These are phyloP conservation scores for Agrotis segetum DNA, from an alignment of 2,888 invertebrate species.

Conservation along the genomic window DNA sequence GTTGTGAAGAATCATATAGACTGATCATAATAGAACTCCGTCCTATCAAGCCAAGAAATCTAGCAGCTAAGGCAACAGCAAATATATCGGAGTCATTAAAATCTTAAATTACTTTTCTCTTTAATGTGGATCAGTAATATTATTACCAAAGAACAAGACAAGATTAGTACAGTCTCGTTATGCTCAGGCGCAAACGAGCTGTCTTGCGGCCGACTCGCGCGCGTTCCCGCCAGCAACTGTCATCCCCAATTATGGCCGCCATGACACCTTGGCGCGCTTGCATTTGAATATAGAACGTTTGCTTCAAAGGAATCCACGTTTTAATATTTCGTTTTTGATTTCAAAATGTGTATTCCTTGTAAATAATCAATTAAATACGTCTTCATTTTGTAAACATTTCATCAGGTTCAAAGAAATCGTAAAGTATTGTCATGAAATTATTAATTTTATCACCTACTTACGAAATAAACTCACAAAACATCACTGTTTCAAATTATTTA, in stretches of 20 bases:
- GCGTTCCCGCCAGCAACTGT: conserved; percentile 82
- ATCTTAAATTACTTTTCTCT: conserved; percentile 75
- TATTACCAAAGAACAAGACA: conserved; percentile 80
- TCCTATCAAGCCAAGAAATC: conserved; percentile 10
- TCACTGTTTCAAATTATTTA: conserved; percentile 39
- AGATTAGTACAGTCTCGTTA: conserved; percentile 83
- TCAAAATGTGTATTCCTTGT: conserved; percentile 63
- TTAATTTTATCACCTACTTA: conserved; percentile 56
- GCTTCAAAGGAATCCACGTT: conserved; percentile 72
- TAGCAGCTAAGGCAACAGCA: conserved; percentile 15
- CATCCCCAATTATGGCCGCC: conserved; percentile 87
- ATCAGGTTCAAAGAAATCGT: conserved; percentile 57
- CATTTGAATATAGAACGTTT: conserved; percentile 85
- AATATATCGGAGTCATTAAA: conserved; percentile 50
- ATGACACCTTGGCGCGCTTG: conserved; percentile 87
- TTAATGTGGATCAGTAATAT: conserved; percentile 78
- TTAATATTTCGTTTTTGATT: conserved; percentile 67
- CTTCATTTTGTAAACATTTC: conserved; percentile 63
- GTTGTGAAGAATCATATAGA: too few species aligned
- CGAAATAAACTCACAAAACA: conserved; percentile 41
- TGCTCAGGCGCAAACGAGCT: conserved; percentile 83
- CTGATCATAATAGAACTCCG: too few species aligned
- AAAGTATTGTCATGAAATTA: conserved; percentile 50
- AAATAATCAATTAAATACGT: conserved; percentile 67
- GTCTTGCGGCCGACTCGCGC: conserved; percentile 75